Base-by-base conservation (phyloP, 2,113 vertebrate species). In the Maylandia zebra region DNA sequence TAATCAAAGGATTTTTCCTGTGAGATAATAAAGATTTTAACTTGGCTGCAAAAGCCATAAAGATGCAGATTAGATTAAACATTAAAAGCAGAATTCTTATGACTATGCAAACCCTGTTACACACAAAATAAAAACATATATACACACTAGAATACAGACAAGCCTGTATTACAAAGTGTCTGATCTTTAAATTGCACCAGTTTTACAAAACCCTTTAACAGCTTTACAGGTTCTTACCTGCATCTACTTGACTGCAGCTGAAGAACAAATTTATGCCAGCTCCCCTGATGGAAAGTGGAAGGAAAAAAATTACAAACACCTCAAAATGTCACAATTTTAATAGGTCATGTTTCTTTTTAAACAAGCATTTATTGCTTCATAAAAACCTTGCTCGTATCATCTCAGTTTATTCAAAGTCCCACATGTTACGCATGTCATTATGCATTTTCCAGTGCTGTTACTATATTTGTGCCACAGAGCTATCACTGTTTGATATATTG, bases 251-350 rank as follows among this genome's bases (percentile, higher is more conserved):
- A 53, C 93, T 96, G 89, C 80, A 96, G 69, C 96, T 96, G 92
- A 97, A 95, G 90, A 97, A 97, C 52, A 97, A 81, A 52, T 95
- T 95, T 36, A 89, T 85, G 9, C 96, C 96, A 7, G 94, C 92
- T 3, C 97, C 96, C 96, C 96, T 97, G 8, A 89, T 61, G 53
- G 52, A 94, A 86, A 90, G 36, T 87, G 48, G 61, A 91, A 89
- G 59, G 66, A 30, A 87, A 69, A 81, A 30, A 45, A 89, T 41
- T 81, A 83, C 80, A 87, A 74, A 56, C 5, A 36, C 7, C 2
- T 57, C 3, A 55, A 64, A 45, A 52, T 66, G 24, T 86, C 36
- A 82, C 80, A 87, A 64, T 9, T 78, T 78, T 34, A 78, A 13
- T 32, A 32, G 43, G 16, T 5, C 7, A 27, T 32, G 43, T 52